Evolutionary conservation across 1,140 invertebrate species (phyloP).

Genomic region (Microplitis mediator): DNA sequence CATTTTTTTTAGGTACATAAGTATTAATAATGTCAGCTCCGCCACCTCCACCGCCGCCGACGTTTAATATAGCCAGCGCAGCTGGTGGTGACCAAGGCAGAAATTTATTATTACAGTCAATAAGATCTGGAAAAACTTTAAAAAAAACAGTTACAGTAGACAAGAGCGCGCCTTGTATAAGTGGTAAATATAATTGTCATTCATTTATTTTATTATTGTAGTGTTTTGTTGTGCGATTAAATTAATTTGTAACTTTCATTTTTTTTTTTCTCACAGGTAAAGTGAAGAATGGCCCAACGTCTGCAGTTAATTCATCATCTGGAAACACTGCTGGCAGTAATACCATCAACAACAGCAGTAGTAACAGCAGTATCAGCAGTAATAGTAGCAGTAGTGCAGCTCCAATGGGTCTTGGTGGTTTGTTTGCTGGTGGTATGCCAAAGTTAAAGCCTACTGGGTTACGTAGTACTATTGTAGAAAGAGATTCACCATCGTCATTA

Average conservation of each 20-base stretch:
- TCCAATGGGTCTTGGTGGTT: slow-evolving; percentile 71
- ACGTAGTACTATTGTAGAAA: slow-evolving; percentile 51
- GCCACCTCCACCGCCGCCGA: slow-evolving; percentile 65
- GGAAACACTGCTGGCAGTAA: slow-evolving; percentile 54
- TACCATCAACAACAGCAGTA: slow-evolving; percentile 52
- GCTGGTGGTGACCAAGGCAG: slow-evolving; percentile 65
- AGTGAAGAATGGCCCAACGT: slow-evolving; percentile 48
- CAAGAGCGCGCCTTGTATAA: slow-evolving; percentile 80
- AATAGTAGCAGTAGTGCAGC: slow-evolving; percentile 52
- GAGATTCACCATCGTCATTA: slow-evolving; percentile 28
- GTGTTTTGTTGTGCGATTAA: not conserved
- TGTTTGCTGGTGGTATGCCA: slow-evolving; percentile 87
- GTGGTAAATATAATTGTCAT: slow-evolving; percentile 58
- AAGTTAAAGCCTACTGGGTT: slow-evolving; percentile 80
- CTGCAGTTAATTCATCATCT: slow-evolving; percentile 38
- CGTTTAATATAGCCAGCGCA: slow-evolving; percentile 54
- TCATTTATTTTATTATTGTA: not conserved
- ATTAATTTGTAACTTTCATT: slow-evolving; percentile 19
- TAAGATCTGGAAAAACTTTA: slow-evolving; percentile 78
- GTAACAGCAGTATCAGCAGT: slow-evolving; percentile 54
- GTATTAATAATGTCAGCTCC: slow-evolving; percentile 65
- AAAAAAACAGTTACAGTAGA: slow-evolving; percentile 89
- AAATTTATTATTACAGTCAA: slow-evolving; percentile 77
- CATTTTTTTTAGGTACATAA: slow-evolving; percentile 4
- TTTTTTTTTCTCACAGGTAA: slow-evolving; percentile 49